phyloP scores from a whole-genome alignment of 2,797 vertebrate genomes.

The Oreortyx pictus region DNA sequence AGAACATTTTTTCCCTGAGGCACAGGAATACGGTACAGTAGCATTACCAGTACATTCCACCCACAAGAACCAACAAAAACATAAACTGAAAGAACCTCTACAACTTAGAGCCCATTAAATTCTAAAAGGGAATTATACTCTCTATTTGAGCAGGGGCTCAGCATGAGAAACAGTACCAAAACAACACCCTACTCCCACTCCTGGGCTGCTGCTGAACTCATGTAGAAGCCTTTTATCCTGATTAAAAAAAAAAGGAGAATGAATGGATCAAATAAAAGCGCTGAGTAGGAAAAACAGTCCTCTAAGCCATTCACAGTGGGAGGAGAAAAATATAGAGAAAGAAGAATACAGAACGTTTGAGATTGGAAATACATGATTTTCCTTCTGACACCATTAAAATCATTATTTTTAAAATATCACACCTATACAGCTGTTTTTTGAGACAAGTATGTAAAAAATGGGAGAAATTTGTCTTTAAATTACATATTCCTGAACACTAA shows the following conservation, averaged over 20 bases:
- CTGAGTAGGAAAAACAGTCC: conserved; percentile 32
- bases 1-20: background rate
- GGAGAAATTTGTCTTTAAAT: background rate
- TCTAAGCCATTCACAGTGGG: conserved; percentile 23
- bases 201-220: conserved; percentile 41
- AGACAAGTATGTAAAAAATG: background rate
- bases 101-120: background rate
- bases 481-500: background rate
- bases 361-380: background rate
- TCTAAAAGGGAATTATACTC: conserved; percentile 11
- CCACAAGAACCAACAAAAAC: background rate
- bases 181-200: conserved; percentile 59
- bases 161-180: conserved; percentile 35
- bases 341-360: background rate
- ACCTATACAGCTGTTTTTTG: background rate
- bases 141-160: background rate
- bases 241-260: conserved; percentile 10
- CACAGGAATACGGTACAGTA: background rate
- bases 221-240: conserved; percentile 43
- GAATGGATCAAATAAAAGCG: conserved; percentile 55
- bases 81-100: background rate
- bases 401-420: background rate
- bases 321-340: conserved; percentile 8
- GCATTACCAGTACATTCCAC: background rate
- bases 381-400: background rate